A percentile compares a stretch with the other conserved stretches of the same genome.
Conservation (phyloP, 2,797 vertebrate species). For the Myotis pilosus region DNA sequence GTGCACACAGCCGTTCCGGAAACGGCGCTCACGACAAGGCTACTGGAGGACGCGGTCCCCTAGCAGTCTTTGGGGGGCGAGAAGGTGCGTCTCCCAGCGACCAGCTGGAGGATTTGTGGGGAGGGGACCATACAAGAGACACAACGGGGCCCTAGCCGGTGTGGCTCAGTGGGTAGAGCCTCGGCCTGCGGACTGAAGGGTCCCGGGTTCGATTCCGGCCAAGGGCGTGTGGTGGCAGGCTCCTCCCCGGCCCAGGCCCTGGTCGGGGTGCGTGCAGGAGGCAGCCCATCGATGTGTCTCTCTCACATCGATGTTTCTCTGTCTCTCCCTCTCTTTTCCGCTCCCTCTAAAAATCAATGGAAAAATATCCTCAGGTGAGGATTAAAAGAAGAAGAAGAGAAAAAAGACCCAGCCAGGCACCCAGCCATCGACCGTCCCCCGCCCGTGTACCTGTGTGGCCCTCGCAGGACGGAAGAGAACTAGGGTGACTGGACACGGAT, state of each 20-base stretch:
- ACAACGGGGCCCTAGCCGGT: no score
- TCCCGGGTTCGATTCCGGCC: no score
- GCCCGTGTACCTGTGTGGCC: neutral
- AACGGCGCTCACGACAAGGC: neutral
- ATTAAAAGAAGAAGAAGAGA: neutral
- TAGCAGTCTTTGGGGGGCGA: conserved; percentile 49
- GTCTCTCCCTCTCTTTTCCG: no score
- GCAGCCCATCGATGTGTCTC: no score
- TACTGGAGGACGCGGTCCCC: conserved; percentile 4
- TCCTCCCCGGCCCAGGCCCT: no score
- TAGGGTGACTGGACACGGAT: neutral
- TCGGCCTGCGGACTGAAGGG: no score
- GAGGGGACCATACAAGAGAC: neutral
- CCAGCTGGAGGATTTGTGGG: neutral
- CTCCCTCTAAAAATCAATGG: no score
- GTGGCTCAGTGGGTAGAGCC: no score
- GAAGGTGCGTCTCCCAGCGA: conserved; percentile 55
- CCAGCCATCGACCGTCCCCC: neutral
- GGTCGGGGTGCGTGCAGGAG: no score
- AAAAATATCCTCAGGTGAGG: no score
- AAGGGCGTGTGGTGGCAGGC: no score
- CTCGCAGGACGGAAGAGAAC: neutral
- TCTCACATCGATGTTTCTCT: no score
- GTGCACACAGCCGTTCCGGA: neutral
- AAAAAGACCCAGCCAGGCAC: neutral